Evolutionary conservation across 64 coral and sea anemone species (phyloP).

Genomic region (Montipora cactus): DNA sequence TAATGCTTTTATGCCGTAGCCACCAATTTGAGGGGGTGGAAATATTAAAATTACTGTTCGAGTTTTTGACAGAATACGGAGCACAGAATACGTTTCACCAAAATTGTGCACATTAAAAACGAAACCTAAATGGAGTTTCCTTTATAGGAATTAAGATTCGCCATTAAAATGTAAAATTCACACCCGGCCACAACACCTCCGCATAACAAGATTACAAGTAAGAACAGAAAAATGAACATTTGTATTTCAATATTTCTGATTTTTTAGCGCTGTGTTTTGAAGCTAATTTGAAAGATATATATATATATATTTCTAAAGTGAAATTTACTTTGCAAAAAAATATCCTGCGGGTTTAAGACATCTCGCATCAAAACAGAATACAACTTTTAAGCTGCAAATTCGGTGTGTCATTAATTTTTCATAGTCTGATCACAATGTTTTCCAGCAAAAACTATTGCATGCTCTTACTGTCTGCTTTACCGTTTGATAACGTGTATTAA

Average conservation of each 20-base stretch:
- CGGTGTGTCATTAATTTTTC: constrained; percentile 11
- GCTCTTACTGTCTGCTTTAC: too few relatives aligned
- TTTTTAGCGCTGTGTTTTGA: neutral
- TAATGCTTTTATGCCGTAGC: constrained; percentile 1
- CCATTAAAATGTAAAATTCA: neutral
- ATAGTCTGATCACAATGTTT: neutral
- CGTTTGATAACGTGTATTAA: too few relatives aligned
- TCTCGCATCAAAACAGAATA: neutral
- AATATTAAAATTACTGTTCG: neutral
- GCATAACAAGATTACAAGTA: constrained; percentile 9
- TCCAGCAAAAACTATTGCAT: neutral
- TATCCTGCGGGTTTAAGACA: constrained; percentile 28
- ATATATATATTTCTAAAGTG: neutral
- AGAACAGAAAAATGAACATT: neutral
- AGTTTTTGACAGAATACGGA: neutral
- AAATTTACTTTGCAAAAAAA: constrained; percentile 24
- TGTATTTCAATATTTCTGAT: neutral
- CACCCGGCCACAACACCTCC: neutral
- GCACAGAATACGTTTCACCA: neutral
- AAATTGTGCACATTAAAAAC: neutral
- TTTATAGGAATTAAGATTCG: neutral
- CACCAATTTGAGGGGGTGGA: constrained; percentile 2
- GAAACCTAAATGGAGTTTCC: neutral
- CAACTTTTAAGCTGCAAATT: constrained; percentile 28
- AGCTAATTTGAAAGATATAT: constrained; percentile 10